Base-by-base conservation (phyloP, 64 coral and sea anemone species). In the Montipora sp. region DNA sequence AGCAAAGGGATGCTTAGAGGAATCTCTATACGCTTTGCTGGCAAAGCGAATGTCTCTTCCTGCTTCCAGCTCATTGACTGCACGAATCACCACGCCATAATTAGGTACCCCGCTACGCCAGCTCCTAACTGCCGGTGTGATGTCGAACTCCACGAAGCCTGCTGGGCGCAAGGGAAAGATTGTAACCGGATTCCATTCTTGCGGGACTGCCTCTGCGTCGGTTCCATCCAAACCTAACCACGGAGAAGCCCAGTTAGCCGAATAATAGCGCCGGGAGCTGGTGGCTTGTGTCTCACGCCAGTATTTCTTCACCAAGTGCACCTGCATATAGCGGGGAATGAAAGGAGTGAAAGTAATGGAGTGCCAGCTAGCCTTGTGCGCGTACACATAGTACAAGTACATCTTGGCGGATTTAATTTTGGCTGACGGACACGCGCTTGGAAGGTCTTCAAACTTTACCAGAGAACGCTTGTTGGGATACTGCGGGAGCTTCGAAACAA, bases 391-490 rank as follows among this genome's bases (percentile, higher is more conserved):
- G 27, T 88, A 87, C 76, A 94, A 53, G 9, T 94, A 89, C 92
- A 94, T 94, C 19, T 94, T 80, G 14, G 91, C 91, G 16, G 73
- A 79, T 80, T 14, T 49, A 16, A 93, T 43, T 69, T 73, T 48
- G 44, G 60, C 21, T 51, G 63, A 14, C 43, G 83, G 20, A 58
- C 91, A 93, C 7, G 48, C 2, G 51, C 77, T 22, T 0, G 58
- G 85, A 13, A 89, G 84, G 50, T 75, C 19, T 66, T 92, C 90
- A 93, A 96, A 96, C 77, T 93, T 86, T 4, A 96, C 60, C 12
- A 96, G 80, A 3, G 95, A 96, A 10, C 95, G 90, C 59, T 96
- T 96, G 18, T 93, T 93, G 27, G 79, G 95, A 24, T 48, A 93
- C 3, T 27, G 27, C 3, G 95, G 86, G 14, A 87, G 90, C 16